Evolutionary conservation across 1,140 invertebrate genomes (phyloP), one percentile per base, ranked within the genome.

Genomic region (Drosophila aff.): DNA sequence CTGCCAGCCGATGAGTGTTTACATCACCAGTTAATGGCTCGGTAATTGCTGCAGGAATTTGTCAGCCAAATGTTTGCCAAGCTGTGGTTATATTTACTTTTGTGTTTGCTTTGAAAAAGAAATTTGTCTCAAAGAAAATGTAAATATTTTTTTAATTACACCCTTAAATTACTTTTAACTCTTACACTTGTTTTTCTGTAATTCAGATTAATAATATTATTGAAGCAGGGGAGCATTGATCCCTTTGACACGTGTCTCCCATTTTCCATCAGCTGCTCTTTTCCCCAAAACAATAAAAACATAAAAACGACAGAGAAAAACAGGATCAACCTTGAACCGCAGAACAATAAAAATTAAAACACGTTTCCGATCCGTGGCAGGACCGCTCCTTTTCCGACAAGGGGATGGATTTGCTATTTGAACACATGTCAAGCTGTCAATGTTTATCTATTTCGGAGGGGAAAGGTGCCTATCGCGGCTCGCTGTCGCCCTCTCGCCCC

Each of bases 341-440:
- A 76, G 16, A 65, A 66, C 69, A 61, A 81, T 81, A 84, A 78
- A 82, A 86, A 86, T 86, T 82, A 82, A 85, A 81, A 81, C 82
- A 86, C 75, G 68, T 85, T 68, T 69, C 38, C 55, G 69, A 46
- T 53, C 33, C 52, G n/a, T 16, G 74, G 26, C 43, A 61, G 58
- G 69, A 76, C 59, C 59, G 47, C 10, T 50, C 8, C 36, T 43
- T 46, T 38, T 21, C 26, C 33, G 33, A 28, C 46, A 68, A 62
- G 64, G 59, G 47, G 71, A 65, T 58, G 72, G 73, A 43, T 52
- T 58, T 58, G 72, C 21, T 64, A 65, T 63, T 90, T 85, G 76
- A 79, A 90, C 85, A 90, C 83, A 90, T 90, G 85, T 90, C 85
- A 72, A 80, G 85, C 85, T 90, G 86, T 90, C 85, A 90, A 90